phyloP scores from a whole-genome alignment of 2,888 invertebrate genomes.

The Pristionchus mayeri region DNA sequence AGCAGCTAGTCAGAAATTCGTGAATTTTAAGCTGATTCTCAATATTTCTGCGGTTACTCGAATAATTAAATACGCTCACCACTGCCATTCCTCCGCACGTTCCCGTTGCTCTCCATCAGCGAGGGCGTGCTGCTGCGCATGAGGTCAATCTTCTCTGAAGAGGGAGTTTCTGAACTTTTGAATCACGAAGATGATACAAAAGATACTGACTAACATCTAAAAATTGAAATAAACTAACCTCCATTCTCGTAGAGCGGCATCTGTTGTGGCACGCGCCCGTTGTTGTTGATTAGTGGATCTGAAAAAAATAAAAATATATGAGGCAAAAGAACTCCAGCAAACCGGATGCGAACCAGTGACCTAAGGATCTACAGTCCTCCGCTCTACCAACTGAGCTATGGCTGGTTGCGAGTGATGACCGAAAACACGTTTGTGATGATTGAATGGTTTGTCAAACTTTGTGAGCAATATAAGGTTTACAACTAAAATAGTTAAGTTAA shows the following conservation, averaged over 20 bases:
- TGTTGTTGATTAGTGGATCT: constrained; percentile 19
- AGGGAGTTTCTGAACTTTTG: too few relatives aligned
- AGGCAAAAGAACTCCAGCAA: constrained; percentile 15
- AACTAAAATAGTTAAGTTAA: too few relatives aligned
- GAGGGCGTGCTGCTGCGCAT: constrained; percentile 16
- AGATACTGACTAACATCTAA: too few relatives aligned
- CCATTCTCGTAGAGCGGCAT: neutral
- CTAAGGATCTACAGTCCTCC: constrained; percentile 53
- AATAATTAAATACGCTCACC: neutral
- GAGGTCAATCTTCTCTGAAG: constrained; percentile 15
- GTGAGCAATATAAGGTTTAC: too few relatives aligned
- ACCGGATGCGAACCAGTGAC: constrained; percentile 48
- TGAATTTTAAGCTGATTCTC: too few relatives aligned
- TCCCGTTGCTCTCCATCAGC: constrained; percentile 9
- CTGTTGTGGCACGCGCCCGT: constrained; percentile 1
- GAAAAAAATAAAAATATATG: neutral
- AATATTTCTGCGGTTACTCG: too few relatives aligned
- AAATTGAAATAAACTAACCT: neutral
- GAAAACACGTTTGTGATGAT: neutral
- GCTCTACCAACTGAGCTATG: constrained; percentile 54
- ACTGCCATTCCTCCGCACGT: constrained; percentile 23
- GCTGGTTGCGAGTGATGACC: neutral
- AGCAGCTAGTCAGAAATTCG: too few relatives aligned
- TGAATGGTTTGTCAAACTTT: neutral
- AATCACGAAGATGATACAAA: too few relatives aligned